phyloP scores from a whole-genome alignment of 1,140 invertebrate genomes.

The Cephus cinctus region DNA sequence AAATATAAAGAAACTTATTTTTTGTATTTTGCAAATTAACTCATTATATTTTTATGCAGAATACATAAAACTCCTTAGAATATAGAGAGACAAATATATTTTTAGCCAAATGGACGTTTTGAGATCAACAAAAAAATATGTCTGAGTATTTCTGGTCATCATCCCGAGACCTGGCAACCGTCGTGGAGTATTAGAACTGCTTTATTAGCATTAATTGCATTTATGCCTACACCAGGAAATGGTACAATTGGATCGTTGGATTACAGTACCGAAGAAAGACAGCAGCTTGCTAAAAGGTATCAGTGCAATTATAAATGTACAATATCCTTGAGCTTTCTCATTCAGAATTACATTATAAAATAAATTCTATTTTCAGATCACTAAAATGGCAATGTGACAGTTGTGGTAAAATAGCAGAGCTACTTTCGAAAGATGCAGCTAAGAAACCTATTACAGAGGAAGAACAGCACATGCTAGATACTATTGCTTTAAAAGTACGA shows the following conservation, averaged over 20 bases:
- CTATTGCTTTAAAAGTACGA: slow-evolving; percentile 51
- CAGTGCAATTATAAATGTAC: neutral
- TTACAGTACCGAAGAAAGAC: slow-evolving; percentile 81
- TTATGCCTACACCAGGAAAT: slow-evolving; percentile 87
- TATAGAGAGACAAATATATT: too few relatives aligned
- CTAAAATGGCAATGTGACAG: slow-evolving; percentile 47
- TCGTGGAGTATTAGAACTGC: slow-evolving; percentile 96
- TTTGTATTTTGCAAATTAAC: too few relatives aligned
- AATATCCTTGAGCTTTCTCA: neutral
- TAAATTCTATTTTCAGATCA: slow-evolving; percentile 34
- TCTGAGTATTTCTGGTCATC: slow-evolving; percentile 94
- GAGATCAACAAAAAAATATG: slow-evolving; percentile 95
- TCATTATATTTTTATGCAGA: too few relatives aligned
- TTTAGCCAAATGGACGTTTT: slow-evolving; percentile 91
- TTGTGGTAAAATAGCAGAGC: slow-evolving; percentile 47
- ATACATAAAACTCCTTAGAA: too few relatives aligned
- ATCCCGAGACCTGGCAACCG: slow-evolving; percentile 96
- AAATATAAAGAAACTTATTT: too few relatives aligned
- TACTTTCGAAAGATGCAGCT: slow-evolving; percentile 43
- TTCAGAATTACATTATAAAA: slow-evolving; percentile 5
- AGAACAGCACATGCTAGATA: slow-evolving; percentile 52
- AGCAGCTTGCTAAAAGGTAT: slow-evolving; percentile 77
- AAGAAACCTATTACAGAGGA: slow-evolving; percentile 51
- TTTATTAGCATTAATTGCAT: slow-evolving; percentile 87
- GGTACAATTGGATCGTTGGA: slow-evolving; percentile 91